phyloP scores from a whole-genome alignment of 2,888 invertebrate species.

The Drepana falcataria region DNA sequence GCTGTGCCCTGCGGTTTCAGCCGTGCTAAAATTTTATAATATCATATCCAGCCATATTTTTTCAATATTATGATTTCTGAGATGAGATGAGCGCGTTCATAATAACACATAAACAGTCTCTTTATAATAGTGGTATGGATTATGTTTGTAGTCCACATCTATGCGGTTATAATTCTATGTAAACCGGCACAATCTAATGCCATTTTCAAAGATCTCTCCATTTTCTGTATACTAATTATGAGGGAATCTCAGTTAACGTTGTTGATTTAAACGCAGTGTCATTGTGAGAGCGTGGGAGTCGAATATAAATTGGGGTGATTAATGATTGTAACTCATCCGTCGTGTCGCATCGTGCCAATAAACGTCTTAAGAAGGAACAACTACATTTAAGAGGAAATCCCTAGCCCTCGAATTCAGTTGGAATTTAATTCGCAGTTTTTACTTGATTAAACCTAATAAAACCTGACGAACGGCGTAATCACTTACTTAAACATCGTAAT shows the following conservation, averaged over 20 bases:
- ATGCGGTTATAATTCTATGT: neutral
- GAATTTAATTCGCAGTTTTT: constrained; percentile 17
- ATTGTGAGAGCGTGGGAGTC: constrained; percentile 20
- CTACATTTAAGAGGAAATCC: constrained; percentile 17
- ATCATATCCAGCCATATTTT: too few relatives aligned
- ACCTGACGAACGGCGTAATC: constrained; percentile 11
- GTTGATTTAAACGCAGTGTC: constrained; percentile 25
- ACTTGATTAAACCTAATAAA: constrained; percentile 20
- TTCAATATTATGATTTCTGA: too few relatives aligned
- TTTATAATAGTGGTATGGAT: neutral
- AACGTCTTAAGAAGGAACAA: constrained; percentile 17
- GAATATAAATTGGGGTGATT: constrained; percentile 33
- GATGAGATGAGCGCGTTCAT: too few relatives aligned
- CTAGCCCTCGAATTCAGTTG: constrained; percentile 15
- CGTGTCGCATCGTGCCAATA: constrained; percentile 22
- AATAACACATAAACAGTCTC: too few relatives aligned
- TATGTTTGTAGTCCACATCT: neutral
- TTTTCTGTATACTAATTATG: constrained; percentile 13
- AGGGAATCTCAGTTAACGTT: constrained; percentile 23
- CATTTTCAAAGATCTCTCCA: constrained; percentile 14
- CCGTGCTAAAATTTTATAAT: too few relatives aligned
- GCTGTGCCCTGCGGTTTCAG: too few relatives aligned
- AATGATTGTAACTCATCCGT: constrained; percentile 26
- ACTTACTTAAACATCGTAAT: constrained; percentile 2
- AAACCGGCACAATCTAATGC: constrained; percentile 8